Evolutionary conservation across 2,113 vertebrate species (phyloP), one percentile per base, ranked within the genome.

Genomic region (Coryphaenoides rupestris): DNA sequence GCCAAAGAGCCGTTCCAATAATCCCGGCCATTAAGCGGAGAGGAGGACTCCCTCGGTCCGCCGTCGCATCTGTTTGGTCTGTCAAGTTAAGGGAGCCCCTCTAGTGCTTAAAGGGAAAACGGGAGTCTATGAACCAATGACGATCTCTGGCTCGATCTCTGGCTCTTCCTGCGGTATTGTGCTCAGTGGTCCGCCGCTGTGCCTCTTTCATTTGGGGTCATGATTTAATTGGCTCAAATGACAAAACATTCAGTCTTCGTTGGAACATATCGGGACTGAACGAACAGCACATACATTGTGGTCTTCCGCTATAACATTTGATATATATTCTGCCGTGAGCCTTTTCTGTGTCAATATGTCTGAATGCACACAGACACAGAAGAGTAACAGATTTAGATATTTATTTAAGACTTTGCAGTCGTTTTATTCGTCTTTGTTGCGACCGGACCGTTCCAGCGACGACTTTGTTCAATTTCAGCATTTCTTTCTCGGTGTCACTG

Each of bases 401-500:
- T 79, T 81, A 76, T 66, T 69, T 28, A 52, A 63, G 68, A 74
- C 69, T 80, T 79, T 80, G 66, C 26, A 7, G 46, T 65, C 58
- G 2, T 77, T 83, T 70, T 66, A 70, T 74, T 70, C 78, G 72
- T 77, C 69, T 80, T 74, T 74, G 73, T 79, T 46, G 15, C 54
- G 49, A 74, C 21, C 69, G 78, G 75, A 82, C 77, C 71, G 79
- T 79, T 78, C 81, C 76, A 15, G 67, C 83, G 82, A 77, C 79
- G 78, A 78, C 81, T 82, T 84, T 85, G 76, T 85, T 82, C 53
- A 56, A 72, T 76, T 80, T 79, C 68, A 73, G 91, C 91, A 88
- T 90, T 93, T 92, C 90, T 92, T 92, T 91, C 91, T 92, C 92
- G 93, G 92, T 93, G 91, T 92, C 90, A 89, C 92, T 92, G 89